These are phyloP conservation scores for Ernsta delagoae DNA, from an alignment of 2,888 invertebrate species.

Conservation along the genomic window DNA sequence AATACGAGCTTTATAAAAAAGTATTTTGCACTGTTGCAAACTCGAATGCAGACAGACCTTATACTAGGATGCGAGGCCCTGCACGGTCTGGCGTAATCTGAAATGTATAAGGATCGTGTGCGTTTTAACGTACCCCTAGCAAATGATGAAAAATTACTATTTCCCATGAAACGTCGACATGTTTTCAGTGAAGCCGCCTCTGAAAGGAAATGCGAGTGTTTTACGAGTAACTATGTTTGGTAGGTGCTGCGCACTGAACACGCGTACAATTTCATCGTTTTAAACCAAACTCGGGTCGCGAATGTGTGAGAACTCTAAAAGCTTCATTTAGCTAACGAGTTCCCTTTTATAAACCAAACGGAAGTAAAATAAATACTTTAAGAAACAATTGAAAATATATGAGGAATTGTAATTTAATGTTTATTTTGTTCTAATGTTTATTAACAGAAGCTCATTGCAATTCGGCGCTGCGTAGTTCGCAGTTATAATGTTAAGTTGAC, in stretches of 20 bases:
- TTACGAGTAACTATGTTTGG: constrained; percentile 17
- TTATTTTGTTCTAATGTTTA: too few relatives aligned
- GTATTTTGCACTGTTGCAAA: constrained; percentile 28
- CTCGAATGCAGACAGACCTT: constrained; percentile 25
- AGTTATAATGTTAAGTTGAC: neutral
- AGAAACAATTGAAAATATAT: neutral
- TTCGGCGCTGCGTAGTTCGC: neutral
- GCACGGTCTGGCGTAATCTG: constrained; percentile 35
- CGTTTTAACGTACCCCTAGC: constrained; percentile 26
- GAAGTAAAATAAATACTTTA: neutral
- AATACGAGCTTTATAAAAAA: constrained; percentile 10
- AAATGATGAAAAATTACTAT: constrained; percentile 35
- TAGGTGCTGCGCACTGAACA: neutral
- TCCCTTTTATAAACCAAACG: neutral
- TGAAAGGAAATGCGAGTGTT: constrained; percentile 26
- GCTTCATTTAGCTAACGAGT: neutral
- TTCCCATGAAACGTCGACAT: constrained; percentile 34
- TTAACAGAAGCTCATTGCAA: too few relatives aligned
- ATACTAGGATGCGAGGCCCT: constrained; percentile 15
- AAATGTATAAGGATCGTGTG: constrained; percentile 34
- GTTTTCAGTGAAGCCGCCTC: constrained; percentile 23
- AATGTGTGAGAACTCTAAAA: neutral
- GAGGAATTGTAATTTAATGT: too few relatives aligned
- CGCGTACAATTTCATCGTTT: constrained; percentile 12
- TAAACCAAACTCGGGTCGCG: neutral